A percentile compares a stretch with the other conserved stretches of the same genome.
Conservation (phyloP, 2,797 vertebrate genomes). For the Neomorphus geoffroyi region DNA sequence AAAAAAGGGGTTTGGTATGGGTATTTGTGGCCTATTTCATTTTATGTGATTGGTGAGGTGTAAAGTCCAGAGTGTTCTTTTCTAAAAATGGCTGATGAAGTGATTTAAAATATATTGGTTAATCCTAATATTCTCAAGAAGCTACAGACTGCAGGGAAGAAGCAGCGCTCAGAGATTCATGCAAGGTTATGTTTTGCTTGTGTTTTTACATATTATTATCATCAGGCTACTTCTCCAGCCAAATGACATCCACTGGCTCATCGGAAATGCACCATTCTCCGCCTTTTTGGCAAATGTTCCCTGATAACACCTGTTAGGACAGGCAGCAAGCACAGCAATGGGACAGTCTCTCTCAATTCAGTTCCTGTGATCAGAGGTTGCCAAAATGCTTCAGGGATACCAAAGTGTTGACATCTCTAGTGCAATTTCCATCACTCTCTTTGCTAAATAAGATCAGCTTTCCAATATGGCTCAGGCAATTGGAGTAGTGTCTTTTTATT, state of each 20-base stretch:
- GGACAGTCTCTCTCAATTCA: neutral
- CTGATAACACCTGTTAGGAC: conserved; percentile 60
- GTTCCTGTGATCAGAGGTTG: conserved; percentile 11
- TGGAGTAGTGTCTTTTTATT: conserved; percentile 34
- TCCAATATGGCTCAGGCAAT: conserved; percentile 57
- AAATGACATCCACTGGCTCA: conserved; percentile 50
- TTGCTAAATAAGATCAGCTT: conserved; percentile 72
- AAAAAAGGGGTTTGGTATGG: neutral
- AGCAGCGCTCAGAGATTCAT: neutral
- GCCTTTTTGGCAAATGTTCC: conserved; percentile 27
- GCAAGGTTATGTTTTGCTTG: conserved; percentile 7
- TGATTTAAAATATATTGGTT: neutral
- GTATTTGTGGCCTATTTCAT: neutral
- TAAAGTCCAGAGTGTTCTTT: neutral
- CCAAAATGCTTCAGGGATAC: conserved; percentile 66
- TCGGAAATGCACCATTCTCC: conserved; percentile 48
- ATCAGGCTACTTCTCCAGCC: conserved; percentile 55
- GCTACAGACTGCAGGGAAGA: neutral
- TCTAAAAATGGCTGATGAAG: neutral
- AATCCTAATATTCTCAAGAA: neutral
- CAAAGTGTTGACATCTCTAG: conserved; percentile 46
- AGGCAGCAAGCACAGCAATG: neutral
- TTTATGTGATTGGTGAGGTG: neutral
- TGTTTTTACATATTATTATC: conserved; percentile 48
- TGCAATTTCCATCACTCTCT: conserved; percentile 53